Percentiles rank a stretch among this genome's conserved stretches.
These are phyloP conservation scores for Radopholus similis DNA, from an alignment of 1,140 invertebrate genomes.

Conservation along the genomic window DNA sequence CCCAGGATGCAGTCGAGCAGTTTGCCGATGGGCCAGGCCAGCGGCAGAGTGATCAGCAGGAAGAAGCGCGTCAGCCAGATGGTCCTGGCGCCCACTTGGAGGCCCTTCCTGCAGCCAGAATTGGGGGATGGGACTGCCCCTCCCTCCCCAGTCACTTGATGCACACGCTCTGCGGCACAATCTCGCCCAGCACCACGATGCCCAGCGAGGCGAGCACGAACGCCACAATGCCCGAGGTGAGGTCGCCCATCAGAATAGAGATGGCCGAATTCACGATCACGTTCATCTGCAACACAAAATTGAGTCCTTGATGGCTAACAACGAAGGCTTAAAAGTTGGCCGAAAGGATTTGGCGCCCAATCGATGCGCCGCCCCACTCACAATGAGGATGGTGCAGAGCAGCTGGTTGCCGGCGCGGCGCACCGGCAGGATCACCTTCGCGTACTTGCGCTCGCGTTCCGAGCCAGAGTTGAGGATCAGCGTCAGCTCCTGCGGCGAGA, in stretches of 20 bases:
- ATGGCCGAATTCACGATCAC: constrained; percentile 64
- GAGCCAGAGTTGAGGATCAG: constrained; percentile 55
- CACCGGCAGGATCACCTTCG: constrained; percentile 50
- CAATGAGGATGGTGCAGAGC: constrained; percentile 60
- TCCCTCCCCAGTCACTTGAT: constrained; percentile 53
- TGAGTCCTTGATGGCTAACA: neutral
- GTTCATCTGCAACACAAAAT: neutral
- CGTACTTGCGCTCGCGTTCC: constrained; percentile 42
- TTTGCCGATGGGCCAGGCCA: constrained; percentile 84
- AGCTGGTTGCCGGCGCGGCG: constrained; percentile 46
- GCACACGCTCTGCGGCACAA: constrained; percentile 65
- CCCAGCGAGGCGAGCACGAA: constrained; percentile 63
- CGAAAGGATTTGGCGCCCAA: neutral
- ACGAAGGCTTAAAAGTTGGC: neutral
- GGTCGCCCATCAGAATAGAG: constrained; percentile 61
- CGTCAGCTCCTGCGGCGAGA: constrained; percentile 63
- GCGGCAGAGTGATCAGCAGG: constrained; percentile 85
- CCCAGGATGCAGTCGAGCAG: constrained; percentile 83
- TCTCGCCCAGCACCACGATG: constrained; percentile 66
- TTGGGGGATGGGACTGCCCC: neutral
- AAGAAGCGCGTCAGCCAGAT: constrained; percentile 84
- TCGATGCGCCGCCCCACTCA: constrained; percentile 51
- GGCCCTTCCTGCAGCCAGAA: constrained; percentile 71
- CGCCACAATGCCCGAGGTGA: constrained; percentile 62
- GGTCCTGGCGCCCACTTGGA: constrained; percentile 90